A percentile compares a stretch with the other conserved stretches of the same genome.
Evolutionary conservation across 2,113 vertebrate genomes (phyloP).

Genomic region (Caranx ignobilis): DNA sequence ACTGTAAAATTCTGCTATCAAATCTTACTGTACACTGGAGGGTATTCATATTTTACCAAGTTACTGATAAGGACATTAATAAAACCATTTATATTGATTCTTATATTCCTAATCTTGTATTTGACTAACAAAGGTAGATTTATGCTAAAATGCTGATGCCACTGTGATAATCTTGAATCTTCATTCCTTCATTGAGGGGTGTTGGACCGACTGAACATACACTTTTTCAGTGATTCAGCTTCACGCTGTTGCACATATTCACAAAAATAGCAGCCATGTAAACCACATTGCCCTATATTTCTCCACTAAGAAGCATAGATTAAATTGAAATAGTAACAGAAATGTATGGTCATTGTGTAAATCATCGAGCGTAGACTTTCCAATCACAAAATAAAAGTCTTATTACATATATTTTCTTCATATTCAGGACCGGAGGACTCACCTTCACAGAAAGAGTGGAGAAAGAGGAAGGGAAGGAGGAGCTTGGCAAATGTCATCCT

Average conservation of each 20-base stretch:
- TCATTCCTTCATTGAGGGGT: background rate
- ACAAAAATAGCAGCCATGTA: background rate
- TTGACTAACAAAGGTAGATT: constrained; percentile 20
- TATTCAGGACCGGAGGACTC: constrained; percentile 37
- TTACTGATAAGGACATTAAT: background rate
- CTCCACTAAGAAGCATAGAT: constrained; percentile 6
- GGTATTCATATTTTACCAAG: constrained; percentile 18
- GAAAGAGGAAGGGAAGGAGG: constrained; percentile 78
- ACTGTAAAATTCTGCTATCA: constrained; percentile 13
- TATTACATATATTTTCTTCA: background rate
- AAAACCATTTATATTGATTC: background rate
- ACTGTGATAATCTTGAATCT: constrained; percentile 12
- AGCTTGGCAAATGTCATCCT: constrained; percentile 80
- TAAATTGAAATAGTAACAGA: background rate
- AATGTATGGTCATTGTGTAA: constrained; percentile 17
- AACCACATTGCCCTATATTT: background rate
- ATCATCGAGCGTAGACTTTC: constrained; percentile 3
- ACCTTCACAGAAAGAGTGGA: constrained; percentile 82
- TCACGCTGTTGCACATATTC: constrained; percentile 2
- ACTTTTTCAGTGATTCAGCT: constrained; percentile 35
- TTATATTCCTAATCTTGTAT: constrained; percentile 16
- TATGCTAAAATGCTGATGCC: constrained; percentile 7
- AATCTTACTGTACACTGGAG: background rate
- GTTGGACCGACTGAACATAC: constrained; percentile 12
- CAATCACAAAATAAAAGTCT: constrained; percentile 1